Evolutionary conservation across 2,113 vertebrate species (phyloP).

Genomic region (Chloropsis cyanopogon): DNA sequence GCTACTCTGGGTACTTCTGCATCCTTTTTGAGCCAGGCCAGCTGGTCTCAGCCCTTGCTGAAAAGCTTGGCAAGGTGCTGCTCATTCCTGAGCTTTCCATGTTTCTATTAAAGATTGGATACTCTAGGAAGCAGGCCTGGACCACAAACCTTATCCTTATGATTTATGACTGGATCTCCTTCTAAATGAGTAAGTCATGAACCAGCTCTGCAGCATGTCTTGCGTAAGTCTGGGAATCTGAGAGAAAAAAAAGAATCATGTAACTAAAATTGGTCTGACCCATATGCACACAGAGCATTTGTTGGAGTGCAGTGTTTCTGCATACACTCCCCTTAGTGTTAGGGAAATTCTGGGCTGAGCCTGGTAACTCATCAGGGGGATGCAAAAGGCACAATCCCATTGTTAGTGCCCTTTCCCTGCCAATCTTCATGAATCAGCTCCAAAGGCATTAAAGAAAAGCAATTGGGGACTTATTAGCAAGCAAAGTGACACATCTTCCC

Average conservation of each 20-base stretch:
- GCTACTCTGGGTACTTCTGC: neutral
- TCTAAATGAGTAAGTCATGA: neutral
- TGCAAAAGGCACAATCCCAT: neutral
- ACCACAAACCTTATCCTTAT: neutral
- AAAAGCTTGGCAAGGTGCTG: neutral
- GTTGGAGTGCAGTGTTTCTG: neutral
- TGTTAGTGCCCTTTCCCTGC: neutral
- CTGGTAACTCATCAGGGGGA: neutral
- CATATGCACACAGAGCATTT: neutral
- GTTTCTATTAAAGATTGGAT: neutral
- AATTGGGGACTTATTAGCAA: neutral
- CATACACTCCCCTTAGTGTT: neutral
- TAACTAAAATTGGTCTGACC: neutral
- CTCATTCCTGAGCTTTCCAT: neutral
- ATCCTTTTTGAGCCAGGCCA: neutral
- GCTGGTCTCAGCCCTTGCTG: neutral
- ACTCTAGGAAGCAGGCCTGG: neutral
- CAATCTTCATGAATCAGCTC: neutral
- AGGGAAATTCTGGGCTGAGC: neutral
- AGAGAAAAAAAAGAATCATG: neutral
- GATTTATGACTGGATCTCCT: neutral
- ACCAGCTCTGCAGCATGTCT: neutral
- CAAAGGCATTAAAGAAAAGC: neutral
- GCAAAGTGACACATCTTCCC: neutral
- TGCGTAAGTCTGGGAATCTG: neutral